Evolutionary conservation across 2,113 vertebrate species (phyloP).

Genomic region (Ochotona princeps): DNA sequence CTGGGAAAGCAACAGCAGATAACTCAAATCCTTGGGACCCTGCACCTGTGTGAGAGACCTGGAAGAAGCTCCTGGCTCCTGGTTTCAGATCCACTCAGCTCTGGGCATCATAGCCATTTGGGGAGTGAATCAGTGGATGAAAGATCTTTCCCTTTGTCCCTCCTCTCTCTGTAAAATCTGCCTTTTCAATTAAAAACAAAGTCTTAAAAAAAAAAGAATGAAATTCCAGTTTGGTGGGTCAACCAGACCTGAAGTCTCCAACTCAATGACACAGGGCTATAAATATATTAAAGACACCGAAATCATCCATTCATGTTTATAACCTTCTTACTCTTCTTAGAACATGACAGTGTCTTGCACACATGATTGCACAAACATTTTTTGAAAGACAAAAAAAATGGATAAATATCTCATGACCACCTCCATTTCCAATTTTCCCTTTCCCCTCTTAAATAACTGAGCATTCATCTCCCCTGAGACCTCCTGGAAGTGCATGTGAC

Average conservation of each 20-base stretch:
- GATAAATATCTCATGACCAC: background rate
- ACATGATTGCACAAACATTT: background rate
- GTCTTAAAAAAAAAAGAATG: too few relatives aligned
- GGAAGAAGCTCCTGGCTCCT: too few relatives aligned
- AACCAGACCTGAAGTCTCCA: conserved; percentile 18
- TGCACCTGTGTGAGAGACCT: too few relatives aligned
- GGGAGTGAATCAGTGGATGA: too few relatives aligned
- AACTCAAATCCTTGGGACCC: too few relatives aligned
- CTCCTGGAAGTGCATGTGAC: background rate
- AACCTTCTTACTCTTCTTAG: background rate
- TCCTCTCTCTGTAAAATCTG: too few relatives aligned
- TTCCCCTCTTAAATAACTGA: background rate
- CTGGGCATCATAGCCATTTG: too few relatives aligned
- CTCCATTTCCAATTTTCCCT: background rate
- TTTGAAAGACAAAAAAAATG: background rate
- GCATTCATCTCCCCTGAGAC: background rate
- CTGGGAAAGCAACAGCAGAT: too few relatives aligned
- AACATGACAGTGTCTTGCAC: background rate
- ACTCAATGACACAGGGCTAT: conserved; percentile 14
- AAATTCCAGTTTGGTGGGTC: conserved; percentile 40
- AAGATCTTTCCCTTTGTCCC: too few relatives aligned
- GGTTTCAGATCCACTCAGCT: too few relatives aligned
- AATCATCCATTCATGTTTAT: background rate
- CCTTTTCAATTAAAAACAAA: too few relatives aligned
- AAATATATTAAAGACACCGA: conserved; percentile 27